Conservation (phyloP, 2,888 invertebrate genomes). For the Cephus runcator region DNA sequence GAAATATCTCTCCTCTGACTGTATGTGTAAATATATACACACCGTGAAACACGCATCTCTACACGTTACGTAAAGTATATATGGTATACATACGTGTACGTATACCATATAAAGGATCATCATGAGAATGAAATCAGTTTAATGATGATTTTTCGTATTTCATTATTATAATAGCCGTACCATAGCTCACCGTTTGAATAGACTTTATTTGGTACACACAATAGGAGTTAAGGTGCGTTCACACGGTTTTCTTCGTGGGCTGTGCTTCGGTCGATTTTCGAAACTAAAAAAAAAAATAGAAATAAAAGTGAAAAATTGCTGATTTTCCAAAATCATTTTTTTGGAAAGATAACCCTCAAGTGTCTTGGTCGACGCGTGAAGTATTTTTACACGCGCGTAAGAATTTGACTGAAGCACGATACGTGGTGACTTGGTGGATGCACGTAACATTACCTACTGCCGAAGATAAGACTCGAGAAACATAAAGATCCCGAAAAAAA, state of each 20-base stretch:
- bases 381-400: background rate
- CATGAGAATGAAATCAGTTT: background rate
- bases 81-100: too few species aligned
- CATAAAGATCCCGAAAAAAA: background rate
- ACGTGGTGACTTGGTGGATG: background rate
- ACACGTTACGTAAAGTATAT: background rate
- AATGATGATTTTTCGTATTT: background rate
- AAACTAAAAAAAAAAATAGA: background rate
- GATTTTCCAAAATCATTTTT: background rate
- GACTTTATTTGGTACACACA: background rate
- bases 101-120: background rate
- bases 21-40: constrained; percentile 8
- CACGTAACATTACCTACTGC: constrained; percentile 17
- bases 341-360: constrained; percentile 2
- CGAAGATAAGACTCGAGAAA: constrained; percentile 21
- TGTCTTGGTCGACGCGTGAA: constrained; percentile 1
- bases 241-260: background rate
- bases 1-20: background rate
- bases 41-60: background rate
- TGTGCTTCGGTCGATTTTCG: background rate
- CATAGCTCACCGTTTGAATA: background rate
- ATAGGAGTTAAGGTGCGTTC: background rate
- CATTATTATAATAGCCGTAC: background rate
- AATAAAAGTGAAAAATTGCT: background rate
- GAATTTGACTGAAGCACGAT: constrained; percentile 11